phyloP scores from a whole-genome alignment of 2,888 invertebrate species.

The Laspeyria flexula region DNA sequence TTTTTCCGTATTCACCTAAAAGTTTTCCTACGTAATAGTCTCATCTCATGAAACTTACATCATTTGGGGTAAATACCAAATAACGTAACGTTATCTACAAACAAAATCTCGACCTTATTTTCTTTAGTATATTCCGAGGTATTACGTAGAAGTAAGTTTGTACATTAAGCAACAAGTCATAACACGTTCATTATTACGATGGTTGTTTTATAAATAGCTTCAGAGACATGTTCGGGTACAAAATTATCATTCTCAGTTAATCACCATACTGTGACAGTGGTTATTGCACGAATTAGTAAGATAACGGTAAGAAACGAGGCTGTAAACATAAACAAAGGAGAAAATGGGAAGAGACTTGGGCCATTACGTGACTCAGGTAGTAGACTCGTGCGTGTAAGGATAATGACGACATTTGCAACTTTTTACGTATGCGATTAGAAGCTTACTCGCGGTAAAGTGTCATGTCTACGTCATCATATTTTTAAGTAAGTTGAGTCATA shows the following conservation, averaged over 20 bases:
- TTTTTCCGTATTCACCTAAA: conserved; percentile 11
- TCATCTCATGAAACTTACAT: conserved; percentile 31
- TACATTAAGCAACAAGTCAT: conserved; percentile 36
- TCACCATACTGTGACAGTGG: conserved; percentile 33
- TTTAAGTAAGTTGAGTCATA: neutral
- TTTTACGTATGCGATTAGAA: neutral
- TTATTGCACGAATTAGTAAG: conserved; percentile 41
- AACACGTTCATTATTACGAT: conserved; percentile 23
- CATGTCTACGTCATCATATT: neutral
- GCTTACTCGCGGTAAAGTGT: neutral
- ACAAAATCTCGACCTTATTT: conserved; percentile 28
- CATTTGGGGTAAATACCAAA: conserved; percentile 28
- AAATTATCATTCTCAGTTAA: conserved; percentile 40
- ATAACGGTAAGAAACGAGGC: conserved; percentile 29
- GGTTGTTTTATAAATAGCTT: conserved; percentile 27
- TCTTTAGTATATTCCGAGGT: conserved; percentile 12
- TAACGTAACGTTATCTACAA: conserved; percentile 22
- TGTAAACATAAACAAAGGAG: conserved; percentile 35
- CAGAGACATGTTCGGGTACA: conserved; percentile 21
- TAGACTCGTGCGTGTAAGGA: conserved; percentile 6
- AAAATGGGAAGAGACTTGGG: conserved; percentile 26
- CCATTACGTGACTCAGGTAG: conserved; percentile 26
- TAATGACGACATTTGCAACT: conserved; percentile 9
- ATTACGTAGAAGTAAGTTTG: conserved; percentile 21
- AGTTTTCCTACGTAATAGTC: conserved; percentile 20